phyloP scores from a whole-genome alignment of 2,113 vertebrate genomes.

The Gadus macrocephalus region DNA sequence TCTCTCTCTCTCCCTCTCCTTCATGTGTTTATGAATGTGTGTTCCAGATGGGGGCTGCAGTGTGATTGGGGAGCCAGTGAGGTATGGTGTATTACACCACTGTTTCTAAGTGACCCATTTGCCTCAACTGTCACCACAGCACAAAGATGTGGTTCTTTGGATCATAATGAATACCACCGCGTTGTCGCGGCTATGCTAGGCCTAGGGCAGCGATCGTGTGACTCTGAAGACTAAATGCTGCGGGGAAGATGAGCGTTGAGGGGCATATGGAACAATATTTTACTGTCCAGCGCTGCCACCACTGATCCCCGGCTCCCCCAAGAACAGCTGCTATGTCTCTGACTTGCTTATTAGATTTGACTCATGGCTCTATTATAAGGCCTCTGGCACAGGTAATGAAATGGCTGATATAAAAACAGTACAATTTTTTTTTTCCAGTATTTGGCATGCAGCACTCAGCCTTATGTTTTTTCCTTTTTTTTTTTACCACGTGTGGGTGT shows the following conservation, averaged over 20 bases:
- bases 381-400: conserved; percentile 54
- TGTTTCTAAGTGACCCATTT: conserved; percentile 90
- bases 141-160: conserved; percentile 94
- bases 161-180: conserved; percentile 89
- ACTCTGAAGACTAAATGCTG: conserved; percentile 85
- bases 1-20: no score
- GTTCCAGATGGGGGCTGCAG: conserved; percentile 63
- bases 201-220: conserved; percentile 79
- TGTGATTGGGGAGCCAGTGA: conserved; percentile 58
- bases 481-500: no score
- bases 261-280: conserved; percentile 82
- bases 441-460: no score
- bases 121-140: conserved; percentile 86
- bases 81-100: conserved; percentile 80
- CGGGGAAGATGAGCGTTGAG: conserved; percentile 54
- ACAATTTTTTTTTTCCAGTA: no score
- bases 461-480: no score
- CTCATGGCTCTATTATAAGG: conserved; percentile 70
- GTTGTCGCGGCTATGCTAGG: conserved; percentile 71
- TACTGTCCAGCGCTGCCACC: conserved; percentile 71
- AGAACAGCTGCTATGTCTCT: conserved; percentile 74
- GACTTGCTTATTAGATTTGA: conserved; percentile 79
- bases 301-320: conserved; percentile 68
- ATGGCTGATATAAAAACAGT: no score
- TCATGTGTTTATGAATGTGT: conserved; percentile 52